These are phyloP conservation scores for Tonatia bakeri DNA, from an alignment of 2,113 vertebrate species.

Conservation along the genomic window DNA sequence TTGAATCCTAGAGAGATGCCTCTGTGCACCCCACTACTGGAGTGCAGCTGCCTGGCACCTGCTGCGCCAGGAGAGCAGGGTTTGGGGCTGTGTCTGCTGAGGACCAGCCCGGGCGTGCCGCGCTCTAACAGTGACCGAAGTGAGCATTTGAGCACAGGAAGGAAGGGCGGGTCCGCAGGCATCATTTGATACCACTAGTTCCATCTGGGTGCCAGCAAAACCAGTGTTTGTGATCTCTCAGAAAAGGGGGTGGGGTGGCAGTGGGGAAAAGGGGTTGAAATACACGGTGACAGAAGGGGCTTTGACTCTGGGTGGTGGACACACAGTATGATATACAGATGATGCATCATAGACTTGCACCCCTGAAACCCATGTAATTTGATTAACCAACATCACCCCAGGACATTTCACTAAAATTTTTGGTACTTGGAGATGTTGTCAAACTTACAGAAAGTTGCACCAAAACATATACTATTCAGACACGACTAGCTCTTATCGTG, in stretches of 20 bases:
- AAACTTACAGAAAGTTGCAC: not conserved
- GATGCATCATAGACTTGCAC: not conserved
- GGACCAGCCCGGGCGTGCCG: not conserved
- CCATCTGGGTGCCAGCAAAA: not conserved
- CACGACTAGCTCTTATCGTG: not conserved
- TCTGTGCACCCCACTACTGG: not conserved
- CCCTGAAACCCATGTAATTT: not conserved
- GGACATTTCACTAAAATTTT: not conserved
- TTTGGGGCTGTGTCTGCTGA: not conserved
- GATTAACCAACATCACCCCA: not conserved
- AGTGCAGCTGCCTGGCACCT: not conserved
- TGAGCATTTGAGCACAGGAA: not conserved
- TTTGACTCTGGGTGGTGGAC: not conserved
- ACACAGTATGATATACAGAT: not conserved
- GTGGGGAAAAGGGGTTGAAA: not conserved
- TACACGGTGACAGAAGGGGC: not conserved
- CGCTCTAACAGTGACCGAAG: not conserved
- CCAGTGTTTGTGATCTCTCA: not conserved
- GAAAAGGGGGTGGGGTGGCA: not conserved
- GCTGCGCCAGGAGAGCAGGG: not conserved
- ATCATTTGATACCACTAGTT: not conserved
- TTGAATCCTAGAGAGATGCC: not conserved
- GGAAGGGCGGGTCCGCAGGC: accelerated
- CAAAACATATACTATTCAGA: not conserved
- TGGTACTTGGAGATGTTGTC: not conserved